Evolutionary conservation across 2,797 vertebrate species (phyloP), one percentile per base, ranked within the genome.

Genomic region (Bradypodion pumilum): DNA sequence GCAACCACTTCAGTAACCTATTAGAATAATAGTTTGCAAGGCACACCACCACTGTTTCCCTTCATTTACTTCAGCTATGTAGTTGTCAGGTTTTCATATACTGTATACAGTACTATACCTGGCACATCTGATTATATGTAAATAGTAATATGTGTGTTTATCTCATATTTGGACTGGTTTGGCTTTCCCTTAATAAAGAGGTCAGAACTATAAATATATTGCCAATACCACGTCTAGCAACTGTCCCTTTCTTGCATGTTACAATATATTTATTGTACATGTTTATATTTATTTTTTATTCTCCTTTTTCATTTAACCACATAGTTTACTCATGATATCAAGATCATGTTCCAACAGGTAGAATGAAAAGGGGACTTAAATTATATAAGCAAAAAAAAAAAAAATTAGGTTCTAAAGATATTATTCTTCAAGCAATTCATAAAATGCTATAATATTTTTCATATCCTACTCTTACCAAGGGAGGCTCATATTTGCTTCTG

Each of bases 381-480:
- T 65, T 8, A 23, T 19, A 65, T 42, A 78, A 63, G 29, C n/a
- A n/a, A n/a, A 32, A 16, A 66, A 32, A 16, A 66, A 56, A 56
- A 19, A 56, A 21, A 19, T 56, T 56, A 4, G 52, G 19, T 1
- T 16, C 49, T 15, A 52, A 52, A 52, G 16, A 56, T 56, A 56
- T 52, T 52, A 52, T 52, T 52, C 49, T 52, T 56, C 15, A 56
- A 19, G 16, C 52, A 56, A 56, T 19, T 56, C 52, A 15, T 56
- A 4, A 19, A 56, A 56, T 21, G 15, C 19, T 82, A 56, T 16
- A 19, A 60, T 56, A 13, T 13, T 79, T 78, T 59, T 52, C 37
- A 86, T 1, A 46, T 40, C 27, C 37, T 68, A 3, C n/a, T 35
- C 78, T 87, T 81, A 87, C 86, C 86, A 87, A 72, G 82, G 52